Evolutionary conservation across 1,140 invertebrate genomes (phyloP).

Genomic region (Hyposmocoma kahamanoa): DNA sequence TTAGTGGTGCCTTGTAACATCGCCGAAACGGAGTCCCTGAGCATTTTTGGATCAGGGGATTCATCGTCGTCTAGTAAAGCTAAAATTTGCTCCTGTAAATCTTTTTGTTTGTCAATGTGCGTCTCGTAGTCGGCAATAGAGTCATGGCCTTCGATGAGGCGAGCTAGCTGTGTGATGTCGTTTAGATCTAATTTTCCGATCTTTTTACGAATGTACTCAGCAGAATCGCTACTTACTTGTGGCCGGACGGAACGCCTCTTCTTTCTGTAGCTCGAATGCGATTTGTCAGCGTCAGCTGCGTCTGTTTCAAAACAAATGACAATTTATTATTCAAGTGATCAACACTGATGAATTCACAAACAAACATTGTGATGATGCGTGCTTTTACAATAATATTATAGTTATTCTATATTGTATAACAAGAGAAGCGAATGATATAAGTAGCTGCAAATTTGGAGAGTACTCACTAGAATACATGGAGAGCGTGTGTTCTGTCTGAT

Average conservation of each 20-base stretch:
- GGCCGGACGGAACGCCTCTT: constrained; percentile 44
- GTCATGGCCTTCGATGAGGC: constrained; percentile 52
- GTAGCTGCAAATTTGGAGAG: too few relatives aligned
- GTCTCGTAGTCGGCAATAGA: constrained; percentile 19
- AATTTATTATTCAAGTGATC: too few relatives aligned
- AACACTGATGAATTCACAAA: too few relatives aligned
- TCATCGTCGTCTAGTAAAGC: constrained; percentile 52
- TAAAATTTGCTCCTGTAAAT: constrained; percentile 52
- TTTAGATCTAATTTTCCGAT: constrained; percentile 56
- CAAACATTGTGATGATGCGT: too few relatives aligned
- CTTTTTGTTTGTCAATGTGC: constrained; percentile 38
- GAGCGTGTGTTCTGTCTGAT: constrained; percentile 33
- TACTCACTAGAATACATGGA: constrained; percentile 54
- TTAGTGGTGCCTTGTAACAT: constrained; percentile 38
- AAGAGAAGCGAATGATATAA: too few relatives aligned
- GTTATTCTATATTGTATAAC: too few relatives aligned
- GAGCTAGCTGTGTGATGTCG: constrained; percentile 50
- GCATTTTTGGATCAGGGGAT: constrained; percentile 38
- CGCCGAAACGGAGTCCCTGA: constrained; percentile 41
- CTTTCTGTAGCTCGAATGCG: constrained; percentile 47
- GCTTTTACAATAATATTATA: too few relatives aligned
- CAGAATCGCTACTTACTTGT: constrained; percentile 64
- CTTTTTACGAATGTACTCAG: constrained; percentile 52
- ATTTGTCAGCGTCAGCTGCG: constrained; percentile 50
- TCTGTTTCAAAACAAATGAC: too few relatives aligned